Conservation (phyloP, 2,113 vertebrate genomes). For the Elanus axillaris region DNA sequence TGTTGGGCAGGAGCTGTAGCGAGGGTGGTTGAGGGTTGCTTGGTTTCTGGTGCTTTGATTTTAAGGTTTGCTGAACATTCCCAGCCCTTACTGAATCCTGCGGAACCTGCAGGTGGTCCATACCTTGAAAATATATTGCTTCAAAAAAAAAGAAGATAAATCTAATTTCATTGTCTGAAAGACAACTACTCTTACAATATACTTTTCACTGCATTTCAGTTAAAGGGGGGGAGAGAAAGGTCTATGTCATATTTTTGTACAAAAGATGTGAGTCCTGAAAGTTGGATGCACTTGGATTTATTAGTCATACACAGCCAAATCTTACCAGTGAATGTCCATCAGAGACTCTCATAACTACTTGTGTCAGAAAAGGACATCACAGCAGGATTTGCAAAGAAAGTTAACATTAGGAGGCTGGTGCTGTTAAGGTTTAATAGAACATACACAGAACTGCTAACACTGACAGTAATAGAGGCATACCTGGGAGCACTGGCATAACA, state of each 20-base stretch:
- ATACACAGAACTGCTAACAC: fast-evolving
- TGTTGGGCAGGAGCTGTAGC: too few species aligned
- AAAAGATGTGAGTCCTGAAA: background rate
- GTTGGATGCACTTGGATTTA: background rate
- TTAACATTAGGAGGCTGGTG: background rate
- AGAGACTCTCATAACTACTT: background rate
- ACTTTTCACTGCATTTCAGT: background rate
- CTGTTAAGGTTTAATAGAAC: background rate
- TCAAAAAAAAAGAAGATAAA: background rate
- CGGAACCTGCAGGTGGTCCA: background rate
- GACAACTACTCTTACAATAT: background rate
- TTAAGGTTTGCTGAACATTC: background rate
- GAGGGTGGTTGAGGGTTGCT: fast-evolving
- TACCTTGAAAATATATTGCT: background rate
- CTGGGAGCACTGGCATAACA: background rate
- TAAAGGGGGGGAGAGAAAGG: background rate
- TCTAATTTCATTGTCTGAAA: background rate
- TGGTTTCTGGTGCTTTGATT: background rate
- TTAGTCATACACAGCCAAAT: background rate
- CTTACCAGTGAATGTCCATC: background rate
- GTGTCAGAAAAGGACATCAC: background rate
- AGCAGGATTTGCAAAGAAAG: background rate
- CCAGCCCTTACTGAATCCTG: too few species aligned
- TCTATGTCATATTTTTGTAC: background rate
- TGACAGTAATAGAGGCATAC: background rate